Evolutionary conservation across 2,797 vertebrate genomes (phyloP).

Genomic region (Crossoptilon crossoptilon): DNA sequence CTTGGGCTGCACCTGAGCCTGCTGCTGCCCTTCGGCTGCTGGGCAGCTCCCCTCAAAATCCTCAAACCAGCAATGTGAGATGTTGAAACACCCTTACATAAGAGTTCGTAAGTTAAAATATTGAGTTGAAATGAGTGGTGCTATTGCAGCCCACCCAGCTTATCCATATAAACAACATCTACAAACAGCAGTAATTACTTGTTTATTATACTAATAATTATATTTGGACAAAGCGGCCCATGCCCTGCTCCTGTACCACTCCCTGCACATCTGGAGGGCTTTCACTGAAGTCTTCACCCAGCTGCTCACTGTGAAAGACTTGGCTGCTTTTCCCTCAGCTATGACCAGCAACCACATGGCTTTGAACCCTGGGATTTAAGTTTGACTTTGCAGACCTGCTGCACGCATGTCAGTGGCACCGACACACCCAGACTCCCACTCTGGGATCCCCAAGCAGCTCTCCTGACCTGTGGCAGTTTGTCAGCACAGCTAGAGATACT

Average conservation of each 20-base stretch:
- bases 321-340: background rate
- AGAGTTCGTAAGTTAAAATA: background rate
- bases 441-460: background rate
- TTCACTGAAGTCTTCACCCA: background rate
- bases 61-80: accelerated
- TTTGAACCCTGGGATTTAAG: background rate
- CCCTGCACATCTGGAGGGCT: background rate
- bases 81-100: background rate
- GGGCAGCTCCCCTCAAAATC: background rate
- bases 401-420: accelerated
- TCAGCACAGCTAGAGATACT: background rate
- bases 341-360: background rate
- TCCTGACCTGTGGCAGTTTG: background rate
- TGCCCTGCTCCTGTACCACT: background rate
- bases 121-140: accelerated
- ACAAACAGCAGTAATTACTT: background rate
- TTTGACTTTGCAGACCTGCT: background rate
- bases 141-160: background rate
- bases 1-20: background rate
- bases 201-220: background rate
- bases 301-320: background rate
- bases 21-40: background rate
- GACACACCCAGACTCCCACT: background rate
- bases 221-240: background rate
- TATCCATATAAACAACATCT: background rate